Conservation (phyloP, 1,140 invertebrate species). For the Cotesia vestalis region DNA sequence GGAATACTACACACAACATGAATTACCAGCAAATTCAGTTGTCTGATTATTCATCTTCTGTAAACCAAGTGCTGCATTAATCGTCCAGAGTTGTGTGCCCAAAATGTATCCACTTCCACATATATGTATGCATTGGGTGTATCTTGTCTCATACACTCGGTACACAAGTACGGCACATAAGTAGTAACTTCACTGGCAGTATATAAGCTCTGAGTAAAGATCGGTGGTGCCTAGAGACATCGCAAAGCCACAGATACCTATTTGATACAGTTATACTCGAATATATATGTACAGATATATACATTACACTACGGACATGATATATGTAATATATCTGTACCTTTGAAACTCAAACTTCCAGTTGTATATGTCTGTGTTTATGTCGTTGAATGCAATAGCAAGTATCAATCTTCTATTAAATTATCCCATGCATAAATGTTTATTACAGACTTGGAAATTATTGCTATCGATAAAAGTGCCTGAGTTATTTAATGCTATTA, state of each 20-base stretch:
- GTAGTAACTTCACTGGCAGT: not conserved
- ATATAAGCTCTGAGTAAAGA: slow-evolving; percentile 1
- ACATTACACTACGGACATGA: too few species aligned
- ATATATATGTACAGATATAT: too few species aligned
- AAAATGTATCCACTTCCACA: too few species aligned
- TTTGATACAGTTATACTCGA: not conserved
- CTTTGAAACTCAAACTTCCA: not conserved
- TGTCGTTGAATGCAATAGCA: not conserved
- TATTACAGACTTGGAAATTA: not conserved
- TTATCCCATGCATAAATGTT: not conserved
- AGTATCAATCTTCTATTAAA: not conserved
- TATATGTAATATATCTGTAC: not conserved
- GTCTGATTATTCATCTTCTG: too few species aligned
- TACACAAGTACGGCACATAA: not conserved
- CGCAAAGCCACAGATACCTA: slow-evolving; percentile 11
- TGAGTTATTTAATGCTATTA: too few species aligned
- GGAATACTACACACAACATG: too few species aligned
- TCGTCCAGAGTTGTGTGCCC: too few species aligned
- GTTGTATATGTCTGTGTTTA: not conserved
- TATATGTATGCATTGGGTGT: too few species aligned
- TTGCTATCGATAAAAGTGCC: not conserved
- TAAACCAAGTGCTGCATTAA: too few species aligned
- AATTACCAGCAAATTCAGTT: too few species aligned
- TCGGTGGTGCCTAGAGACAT: slow-evolving; percentile 4
- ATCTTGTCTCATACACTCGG: not conserved